These are phyloP conservation scores for Amphibalanus amphitrite DNA, from an alignment of 1,140 invertebrate species.

Conservation along the genomic window DNA sequence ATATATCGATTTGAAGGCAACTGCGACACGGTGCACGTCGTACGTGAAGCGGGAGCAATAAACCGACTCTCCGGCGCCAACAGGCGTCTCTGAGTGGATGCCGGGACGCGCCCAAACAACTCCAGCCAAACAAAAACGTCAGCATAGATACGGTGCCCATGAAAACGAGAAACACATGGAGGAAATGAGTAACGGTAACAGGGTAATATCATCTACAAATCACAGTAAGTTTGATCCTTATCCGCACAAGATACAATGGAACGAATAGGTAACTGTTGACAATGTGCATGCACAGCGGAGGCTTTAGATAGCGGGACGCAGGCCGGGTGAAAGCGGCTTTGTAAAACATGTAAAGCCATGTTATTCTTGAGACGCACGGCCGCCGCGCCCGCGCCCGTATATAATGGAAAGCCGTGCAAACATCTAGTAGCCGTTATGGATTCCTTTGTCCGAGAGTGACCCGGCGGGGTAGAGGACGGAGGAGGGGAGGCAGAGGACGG, in stretches of 20 bases:
- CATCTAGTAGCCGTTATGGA: conserved; percentile 1
- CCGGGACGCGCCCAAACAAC: neutral
- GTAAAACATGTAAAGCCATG: neutral
- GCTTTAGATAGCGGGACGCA: neutral
- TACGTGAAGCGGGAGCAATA: neutral
- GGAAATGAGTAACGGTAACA: neutral
- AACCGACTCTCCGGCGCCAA: neutral
- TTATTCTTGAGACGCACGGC: neutral
- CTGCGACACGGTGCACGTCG: neutral
- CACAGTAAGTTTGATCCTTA: conserved; percentile 1
- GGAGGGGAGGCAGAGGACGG: neutral
- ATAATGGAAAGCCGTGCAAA: neutral
- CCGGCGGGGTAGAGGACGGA: too few species aligned
- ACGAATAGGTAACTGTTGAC: neutral
- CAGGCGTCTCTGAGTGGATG: neutral
- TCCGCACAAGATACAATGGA: neutral
- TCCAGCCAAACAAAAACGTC: neutral
- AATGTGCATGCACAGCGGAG: neutral
- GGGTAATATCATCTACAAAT: neutral
- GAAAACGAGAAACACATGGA: neutral
- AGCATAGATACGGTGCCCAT: neutral
- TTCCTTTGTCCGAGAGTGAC: neutral
- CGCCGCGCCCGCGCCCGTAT: neutral
- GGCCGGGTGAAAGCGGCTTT: neutral
- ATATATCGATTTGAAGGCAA: neutral